A percentile compares a stretch with the other conserved stretches of the same genome.
These are phyloP conservation scores for Tympanoctomys barrerae DNA, from an alignment of 2,797 vertebrate species.

Conservation along the genomic window DNA sequence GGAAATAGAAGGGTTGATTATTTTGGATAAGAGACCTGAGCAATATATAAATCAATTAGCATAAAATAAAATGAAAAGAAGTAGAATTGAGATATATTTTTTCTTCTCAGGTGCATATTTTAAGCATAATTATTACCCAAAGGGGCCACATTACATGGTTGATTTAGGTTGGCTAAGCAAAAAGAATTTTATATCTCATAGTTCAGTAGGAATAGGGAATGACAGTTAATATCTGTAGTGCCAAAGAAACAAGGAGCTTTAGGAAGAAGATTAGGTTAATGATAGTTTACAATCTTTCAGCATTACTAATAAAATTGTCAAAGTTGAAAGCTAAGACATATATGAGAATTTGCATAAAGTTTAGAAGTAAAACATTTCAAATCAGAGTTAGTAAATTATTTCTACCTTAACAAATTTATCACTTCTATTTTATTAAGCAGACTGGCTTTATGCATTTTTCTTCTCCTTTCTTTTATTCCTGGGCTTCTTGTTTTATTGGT, in stretches of 20 bases:
- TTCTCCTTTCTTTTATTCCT: conserved; percentile 22
- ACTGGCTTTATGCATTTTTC: neutral
- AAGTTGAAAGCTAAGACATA: conserved; percentile 81
- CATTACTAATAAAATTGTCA: conserved; percentile 82
- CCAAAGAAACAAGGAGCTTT: conserved; percentile 77
- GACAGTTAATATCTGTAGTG: conserved; percentile 70
- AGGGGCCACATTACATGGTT: conserved; percentile 72
- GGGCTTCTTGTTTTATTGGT: neutral
- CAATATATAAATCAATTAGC: conserved; percentile 78
- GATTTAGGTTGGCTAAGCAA: conserved; percentile 79
- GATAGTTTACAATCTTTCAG: conserved; percentile 80
- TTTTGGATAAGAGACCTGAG: conserved; percentile 71
- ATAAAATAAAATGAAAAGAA: conserved; percentile 47
- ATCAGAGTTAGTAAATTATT: conserved; percentile 45
- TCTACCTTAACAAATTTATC: conserved; percentile 48
- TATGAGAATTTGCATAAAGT: conserved; percentile 52
- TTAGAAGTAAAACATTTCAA: conserved; percentile 50
- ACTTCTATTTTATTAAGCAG: conserved; percentile 61
- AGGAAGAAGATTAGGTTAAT: conserved; percentile 77
- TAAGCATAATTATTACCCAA: conserved; percentile 79
- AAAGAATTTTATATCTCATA: conserved; percentile 75
- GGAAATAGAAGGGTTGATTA: conserved; percentile 52
- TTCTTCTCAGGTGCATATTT: conserved; percentile 71
- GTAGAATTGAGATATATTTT: conserved; percentile 74
- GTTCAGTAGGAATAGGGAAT: conserved; percentile 75